A percentile compares a stretch with the other conserved stretches of the same genome.
Conservation (phyloP, 2,888 invertebrate genomes). For the Hymenopus coronatus region DNA sequence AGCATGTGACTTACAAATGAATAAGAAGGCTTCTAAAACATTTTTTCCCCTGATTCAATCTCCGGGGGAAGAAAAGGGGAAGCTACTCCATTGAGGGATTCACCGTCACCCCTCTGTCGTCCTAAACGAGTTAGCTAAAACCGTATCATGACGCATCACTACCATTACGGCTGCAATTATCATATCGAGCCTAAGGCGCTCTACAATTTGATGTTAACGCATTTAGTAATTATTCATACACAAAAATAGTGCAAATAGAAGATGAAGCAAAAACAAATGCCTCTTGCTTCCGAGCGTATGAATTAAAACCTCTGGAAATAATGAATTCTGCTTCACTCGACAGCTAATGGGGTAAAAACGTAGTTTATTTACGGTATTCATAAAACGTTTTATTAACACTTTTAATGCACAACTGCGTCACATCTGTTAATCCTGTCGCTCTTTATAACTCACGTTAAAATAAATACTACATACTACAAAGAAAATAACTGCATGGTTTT, state of each 20-base stretch:
- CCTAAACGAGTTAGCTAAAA: neutral
- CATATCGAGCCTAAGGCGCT: neutral
- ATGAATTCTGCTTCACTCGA: neutral
- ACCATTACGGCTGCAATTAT: too few species aligned
- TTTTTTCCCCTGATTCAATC: neutral
- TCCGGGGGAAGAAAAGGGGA: neutral
- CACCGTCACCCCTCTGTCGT: neutral
- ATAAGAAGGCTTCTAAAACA: neutral
- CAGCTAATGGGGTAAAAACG: neutral
- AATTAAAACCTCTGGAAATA: neutral
- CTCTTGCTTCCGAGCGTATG: neutral
- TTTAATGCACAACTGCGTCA: neutral
- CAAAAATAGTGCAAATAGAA: neutral
- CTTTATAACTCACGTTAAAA: neutral
- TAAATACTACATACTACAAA: too few species aligned
- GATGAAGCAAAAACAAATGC: neutral
- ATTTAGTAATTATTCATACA: neutral
- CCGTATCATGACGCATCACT: too few species aligned
- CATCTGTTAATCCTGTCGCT: neutral
- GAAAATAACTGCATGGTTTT: too few species aligned
- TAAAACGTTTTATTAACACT: neutral
- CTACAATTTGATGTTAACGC: neutral
- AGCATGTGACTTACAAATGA: neutral
- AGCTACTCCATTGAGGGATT: neutral
- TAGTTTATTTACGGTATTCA: neutral